Percentiles rank a stretch among this genome's conserved stretches.
phyloP scores from a whole-genome alignment of 53 echinoderm and acorn worm species.

The Stichopus horrens region DNA sequence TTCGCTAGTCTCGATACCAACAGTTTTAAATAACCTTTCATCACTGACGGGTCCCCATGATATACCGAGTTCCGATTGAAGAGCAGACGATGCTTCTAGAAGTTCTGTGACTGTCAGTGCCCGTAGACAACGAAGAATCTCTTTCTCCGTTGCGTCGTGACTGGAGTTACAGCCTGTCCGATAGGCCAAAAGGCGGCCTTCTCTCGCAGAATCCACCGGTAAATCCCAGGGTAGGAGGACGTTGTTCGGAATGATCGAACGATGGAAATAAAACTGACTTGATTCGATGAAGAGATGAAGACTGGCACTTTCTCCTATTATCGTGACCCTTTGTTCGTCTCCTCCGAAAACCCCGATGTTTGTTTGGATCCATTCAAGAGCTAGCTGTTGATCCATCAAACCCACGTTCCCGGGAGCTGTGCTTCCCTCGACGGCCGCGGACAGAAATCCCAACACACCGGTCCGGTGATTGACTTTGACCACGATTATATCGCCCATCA shows the following conservation, averaged over 20 bases:
- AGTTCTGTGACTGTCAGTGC: background rate
- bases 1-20: background rate
- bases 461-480: slow-evolving; percentile 22
- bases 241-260: slow-evolving; percentile 17
- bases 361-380: slow-evolving; percentile 14
- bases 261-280: slow-evolving; percentile 2
- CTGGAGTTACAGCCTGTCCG: background rate
- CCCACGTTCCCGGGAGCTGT: slow-evolving; percentile 1
- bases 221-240: slow-evolving; percentile 22
- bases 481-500: background rate
- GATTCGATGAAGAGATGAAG: slow-evolving; percentile 7
- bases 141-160: no score
- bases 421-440: background rate
- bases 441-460: slow-evolving; percentile 22
- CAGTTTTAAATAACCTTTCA: background rate
- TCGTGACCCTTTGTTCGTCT: background rate
- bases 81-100: background rate
- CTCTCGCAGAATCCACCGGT: no score
- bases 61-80: background rate
- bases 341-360: slow-evolving; percentile 26
- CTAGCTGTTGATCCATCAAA: slow-evolving; percentile 25
- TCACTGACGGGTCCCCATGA: slow-evolving; percentile 13
- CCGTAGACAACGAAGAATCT: background rate
- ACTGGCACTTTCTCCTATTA: slow-evolving; percentile 10
- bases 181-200: background rate